phyloP scores from a whole-genome alignment of 2,113 vertebrate species.

The Corythornis vintsioides region DNA sequence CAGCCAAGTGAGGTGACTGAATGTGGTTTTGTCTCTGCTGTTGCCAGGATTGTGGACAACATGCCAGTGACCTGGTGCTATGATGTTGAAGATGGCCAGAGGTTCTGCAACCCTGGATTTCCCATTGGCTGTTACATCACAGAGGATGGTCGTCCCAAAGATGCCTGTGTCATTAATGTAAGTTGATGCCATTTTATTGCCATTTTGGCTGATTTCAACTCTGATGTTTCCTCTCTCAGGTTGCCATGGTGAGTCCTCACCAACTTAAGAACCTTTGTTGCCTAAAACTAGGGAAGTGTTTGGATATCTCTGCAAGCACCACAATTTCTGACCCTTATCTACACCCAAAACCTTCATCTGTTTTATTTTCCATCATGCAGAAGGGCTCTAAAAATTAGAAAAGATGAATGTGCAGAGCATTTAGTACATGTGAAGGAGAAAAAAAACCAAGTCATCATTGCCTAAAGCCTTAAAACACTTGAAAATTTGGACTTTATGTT shows the following conservation, averaged over 20 bases:
- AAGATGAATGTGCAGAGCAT: not conserved
- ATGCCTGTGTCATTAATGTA: conserved; percentile 96
- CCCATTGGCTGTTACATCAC: conserved; percentile 95
- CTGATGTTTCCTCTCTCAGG: too few relatives aligned
- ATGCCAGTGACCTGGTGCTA: conserved; percentile 99
- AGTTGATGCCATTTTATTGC: conserved; percentile 56
- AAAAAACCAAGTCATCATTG: not conserved
- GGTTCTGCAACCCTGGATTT: conserved; percentile 97
- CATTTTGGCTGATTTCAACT: not conserved
- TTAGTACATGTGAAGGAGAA: not conserved
- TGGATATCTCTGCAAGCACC: not conserved
- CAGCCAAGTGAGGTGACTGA: not conserved
- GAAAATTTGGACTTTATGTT: not conserved
- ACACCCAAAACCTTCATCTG: not conserved
- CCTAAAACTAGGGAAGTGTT: not conserved
- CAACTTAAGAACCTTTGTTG: not conserved
- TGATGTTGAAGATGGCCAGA: conserved; percentile 90
- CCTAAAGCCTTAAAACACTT: not conserved
- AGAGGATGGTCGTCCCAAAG: conserved; percentile 86
- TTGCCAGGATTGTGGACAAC: conserved; percentile 95
- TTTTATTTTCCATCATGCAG: not conserved
- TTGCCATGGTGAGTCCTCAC: not conserved
- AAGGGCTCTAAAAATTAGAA: not conserved
- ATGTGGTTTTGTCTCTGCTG: not conserved
- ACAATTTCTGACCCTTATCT: not conserved